These are phyloP conservation scores for Calephelis virginiensis DNA, from an alignment of 1,140 invertebrate genomes.

Conservation along the genomic window DNA sequence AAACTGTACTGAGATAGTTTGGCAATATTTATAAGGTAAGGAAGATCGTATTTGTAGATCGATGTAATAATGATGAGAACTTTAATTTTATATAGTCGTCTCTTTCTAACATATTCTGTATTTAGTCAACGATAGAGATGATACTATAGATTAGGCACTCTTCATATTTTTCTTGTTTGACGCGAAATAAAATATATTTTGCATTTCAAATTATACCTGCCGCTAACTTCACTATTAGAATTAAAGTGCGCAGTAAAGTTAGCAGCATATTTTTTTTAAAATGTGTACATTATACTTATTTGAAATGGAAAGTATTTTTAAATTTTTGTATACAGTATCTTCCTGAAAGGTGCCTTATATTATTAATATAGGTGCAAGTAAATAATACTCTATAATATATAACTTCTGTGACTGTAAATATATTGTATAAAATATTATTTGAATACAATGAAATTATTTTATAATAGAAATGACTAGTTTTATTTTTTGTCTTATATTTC, in stretches of 20 bases:
- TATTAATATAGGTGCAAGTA: conserved; percentile 52
- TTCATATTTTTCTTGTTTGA: not conserved
- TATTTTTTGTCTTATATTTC: conserved; percentile 29
- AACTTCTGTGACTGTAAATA: conserved; percentile 41
- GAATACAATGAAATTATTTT: conserved; percentile 75
- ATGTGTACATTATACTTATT: too few species aligned
- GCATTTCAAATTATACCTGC: too few species aligned
- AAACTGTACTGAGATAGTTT: not conserved
- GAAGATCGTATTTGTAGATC: conserved; percentile 5
- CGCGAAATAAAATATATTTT: not conserved
- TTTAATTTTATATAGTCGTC: not conserved
- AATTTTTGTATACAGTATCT: conserved; percentile 37
- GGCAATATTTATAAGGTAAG: not conserved
- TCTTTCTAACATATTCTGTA: not conserved
- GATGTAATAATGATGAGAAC: not conserved
- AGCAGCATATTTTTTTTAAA: too few species aligned
- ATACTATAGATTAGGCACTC: not conserved
- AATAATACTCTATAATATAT: conserved; percentile 63
- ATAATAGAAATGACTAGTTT: conserved; percentile 49
- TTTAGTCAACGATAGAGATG: conserved; percentile 3
- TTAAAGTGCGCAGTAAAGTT: too few species aligned
- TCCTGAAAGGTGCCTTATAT: conserved; percentile 57
- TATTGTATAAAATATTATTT: conserved; percentile 61
- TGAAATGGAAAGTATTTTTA: conserved; percentile 17
- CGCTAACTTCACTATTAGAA: too few species aligned